A percentile compares a stretch with the other conserved stretches of the same genome.
Conservation (phyloP, 2,888 invertebrate genomes). For the Matsumyia berberina region DNA sequence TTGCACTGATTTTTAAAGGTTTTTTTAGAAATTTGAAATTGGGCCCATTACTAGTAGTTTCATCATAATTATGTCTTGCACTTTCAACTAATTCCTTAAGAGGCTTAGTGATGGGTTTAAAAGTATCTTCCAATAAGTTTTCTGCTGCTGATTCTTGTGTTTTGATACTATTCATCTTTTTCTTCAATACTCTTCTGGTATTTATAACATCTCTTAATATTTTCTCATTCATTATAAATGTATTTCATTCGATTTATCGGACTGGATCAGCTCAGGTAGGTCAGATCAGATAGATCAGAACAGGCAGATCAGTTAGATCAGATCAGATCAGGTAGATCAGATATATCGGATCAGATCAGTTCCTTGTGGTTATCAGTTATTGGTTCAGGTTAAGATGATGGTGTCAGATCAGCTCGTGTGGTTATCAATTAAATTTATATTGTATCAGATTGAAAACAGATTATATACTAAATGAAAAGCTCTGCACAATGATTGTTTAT, state of each 20-base stretch:
- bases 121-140: too few species aligned
- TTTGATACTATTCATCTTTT: not conserved
- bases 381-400: too few species aligned
- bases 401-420: too few species aligned
- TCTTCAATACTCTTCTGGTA: not conserved
- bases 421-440: conserved; percentile 67
- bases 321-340: too few species aligned
- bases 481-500: not conserved
- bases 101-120: not conserved
- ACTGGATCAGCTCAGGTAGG: not conserved
- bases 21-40: too few species aligned
- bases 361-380: not conserved
- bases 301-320: too few species aligned
- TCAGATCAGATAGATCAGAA: too few species aligned
- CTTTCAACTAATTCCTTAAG: conserved; percentile 28
- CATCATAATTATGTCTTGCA: not conserved
- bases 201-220: not conserved
- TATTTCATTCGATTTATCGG: not conserved
- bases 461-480: not conserved
- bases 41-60: too few species aligned
- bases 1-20: too few species aligned
- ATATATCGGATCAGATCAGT: too few species aligned
- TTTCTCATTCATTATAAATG: not conserved
- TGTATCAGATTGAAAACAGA: conserved; percentile 71
- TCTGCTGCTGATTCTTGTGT: not conserved